Base-by-base conservation (phyloP, 92 coral and sea anemone genomes). In the Palythoa grandiflora region DNA sequence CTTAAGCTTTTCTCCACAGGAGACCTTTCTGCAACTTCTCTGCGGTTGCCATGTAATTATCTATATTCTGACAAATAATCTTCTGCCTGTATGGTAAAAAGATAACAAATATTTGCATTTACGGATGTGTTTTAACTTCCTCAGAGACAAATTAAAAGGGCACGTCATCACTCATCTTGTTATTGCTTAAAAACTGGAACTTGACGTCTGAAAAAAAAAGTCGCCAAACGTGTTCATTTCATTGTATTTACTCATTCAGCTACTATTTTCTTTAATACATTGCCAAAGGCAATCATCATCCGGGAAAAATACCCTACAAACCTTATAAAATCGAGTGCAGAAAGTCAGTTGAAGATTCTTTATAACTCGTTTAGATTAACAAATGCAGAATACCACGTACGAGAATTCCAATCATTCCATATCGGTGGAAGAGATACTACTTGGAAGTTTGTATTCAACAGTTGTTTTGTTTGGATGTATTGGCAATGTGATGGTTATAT, bases 401-500 rank as follows among this genome's bases (percentile, higher is more conserved):
- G 35, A 17, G 14, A 59, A 68, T 9, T 5, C 5, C 14, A 40
- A 3, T 8, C 83, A 78, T 9, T 20, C 79, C 54, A 79, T 86
- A 51, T 44, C 89, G 5, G 14, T 51, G 44, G 83, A 79, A 5
- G 93, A 87, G 37, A 75, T 87, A 0, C 54, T 87, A 15, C 66
- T 90, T 3, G 79, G 88, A 14, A 38, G 78, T 4, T 12, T 90
- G 63, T 90, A 90, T 60, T 75, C 88, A 2, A 20, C 63, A 7
- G 87, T 87, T 36, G 85, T 90, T 12, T 10, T 87, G 54, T 61
- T 70, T 37, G 93, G 93, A 6, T 55, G 78, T 28, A 12, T 87
- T 9, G 93, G 93, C 9, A 91, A 91, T 60, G 83, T 51, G 21
- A 17, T 91, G 15, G 90, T 91, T 47, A 66, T 91, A 28, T 65